Base-by-base conservation (phyloP, 2,113 vertebrate species). In the Tympanuchus pallidicinctus region DNA sequence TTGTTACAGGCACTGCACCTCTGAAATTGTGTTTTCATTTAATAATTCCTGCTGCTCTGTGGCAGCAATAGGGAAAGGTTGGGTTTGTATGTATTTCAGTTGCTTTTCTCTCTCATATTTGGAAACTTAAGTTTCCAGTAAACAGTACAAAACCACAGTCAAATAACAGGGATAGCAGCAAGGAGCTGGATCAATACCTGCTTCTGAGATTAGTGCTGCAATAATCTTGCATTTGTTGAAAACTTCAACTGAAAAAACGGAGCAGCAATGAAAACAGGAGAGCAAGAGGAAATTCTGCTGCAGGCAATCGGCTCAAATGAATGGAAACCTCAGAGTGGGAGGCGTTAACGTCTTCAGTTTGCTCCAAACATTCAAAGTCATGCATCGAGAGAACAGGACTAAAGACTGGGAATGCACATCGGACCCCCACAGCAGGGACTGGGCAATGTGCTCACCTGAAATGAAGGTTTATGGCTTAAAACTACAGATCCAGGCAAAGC, bases 401-500 rank as follows among this genome's bases (percentile, higher is more conserved):
- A 13, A 73, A 43, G 30, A 18, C 54, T 74, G 52, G 52, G 16
- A n/a, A 74, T 25, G 24, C 30, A 16, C 21, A 32, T 56, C 21
- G 25, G 6, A 3, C 30, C 36, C 52, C 14, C 71, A 57, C 30
- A 32, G 30, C 38, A 74, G 21, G 52, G 20, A 6, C 13, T 8
- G 14, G 21, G 34, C 13, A 10, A 42, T 30, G 15, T 17, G 21
- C 36, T 42, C 17, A 32, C 24, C 48, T 56, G 30, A 42, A 24
- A 28, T 38, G 19, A 32, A 20, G 71, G 22, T n/a, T n/a, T 17
- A 10, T 0, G 1, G 15, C 59, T 43, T 59, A 59, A 69, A 70
- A 28, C 15, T 8, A 25, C 15, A 0, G 6, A 64, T 27, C 28
- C 0, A 9, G 63, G 48, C 21, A 9, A 25, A 50, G 6, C 36